Evolutionary conservation across 2,797 vertebrate species (phyloP), one percentile per base, ranked within the genome.

Genomic region (Helicolenus hilgendorfi): DNA sequence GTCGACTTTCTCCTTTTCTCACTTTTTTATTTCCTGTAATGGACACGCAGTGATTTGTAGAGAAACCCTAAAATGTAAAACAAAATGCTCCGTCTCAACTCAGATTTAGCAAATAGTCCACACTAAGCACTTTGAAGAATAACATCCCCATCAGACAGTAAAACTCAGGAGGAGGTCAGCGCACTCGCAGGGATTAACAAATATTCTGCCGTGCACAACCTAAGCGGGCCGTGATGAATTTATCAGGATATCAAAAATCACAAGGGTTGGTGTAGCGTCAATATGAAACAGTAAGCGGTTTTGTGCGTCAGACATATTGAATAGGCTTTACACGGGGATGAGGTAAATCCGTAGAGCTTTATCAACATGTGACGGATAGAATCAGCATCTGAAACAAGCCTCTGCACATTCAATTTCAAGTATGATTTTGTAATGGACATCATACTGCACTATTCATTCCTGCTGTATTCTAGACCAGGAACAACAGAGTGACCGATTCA

Each of bases 211-310:
- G 11, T 55, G 55, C 88, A 84, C 78, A 80, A 56, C 55, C 74
- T 65, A 87, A 82, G 79, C 84, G 45, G 77, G 35, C 45, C 24
- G 55, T 85, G 65, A 89, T 91, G 73, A 90, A 89, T 87, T 87
- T 77, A 93, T 86, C 76, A 81, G 83, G 65, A 92, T 72, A 86
- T 86, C 63, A 72, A 83, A 89, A 92, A 88, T 83, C 85, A 77
- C 22, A 75, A 36, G 75, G 67, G 65, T 13, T 31, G 72, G 79
- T 72, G 92, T 74, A 9, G 79, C 73, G 1, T 78, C 78, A 72
- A 77, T 89, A 87, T 89, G 80, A 89, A 88, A 81, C 83, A 78
- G 88, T 85, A 92, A 95, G 93, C 80, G 79, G 88, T 90, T 93
- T 89, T 89, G 76, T 79, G 77, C 85, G 64, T 89, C 83, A 80